Percentiles rank a stretch among this genome's conserved stretches.
Conservation (phyloP, 2,888 invertebrate genomes). For the Rhodophaea formosa region DNA sequence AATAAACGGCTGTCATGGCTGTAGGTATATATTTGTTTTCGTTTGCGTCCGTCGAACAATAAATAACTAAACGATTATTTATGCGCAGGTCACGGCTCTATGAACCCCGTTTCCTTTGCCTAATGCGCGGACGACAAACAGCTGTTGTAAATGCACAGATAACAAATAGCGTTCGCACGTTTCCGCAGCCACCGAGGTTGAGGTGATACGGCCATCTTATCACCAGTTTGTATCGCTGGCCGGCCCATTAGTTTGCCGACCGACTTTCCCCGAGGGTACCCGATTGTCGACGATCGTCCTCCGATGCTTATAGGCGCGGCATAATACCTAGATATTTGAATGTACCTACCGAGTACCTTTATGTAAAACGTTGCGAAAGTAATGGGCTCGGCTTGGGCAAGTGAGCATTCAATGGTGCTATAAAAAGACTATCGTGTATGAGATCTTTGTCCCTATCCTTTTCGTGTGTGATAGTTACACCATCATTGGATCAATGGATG, state of each 20-base stretch:
- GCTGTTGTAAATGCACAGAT: not conserved
- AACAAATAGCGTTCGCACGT: conserved; percentile 8
- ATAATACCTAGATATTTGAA: conserved; percentile 20
- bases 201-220: conserved; percentile 52
- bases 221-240: conserved; percentile 53
- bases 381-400: conserved; percentile 4
- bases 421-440: conserved; percentile 9
- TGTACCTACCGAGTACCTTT: too few species aligned
- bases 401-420: conserved; percentile 3
- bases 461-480: not conserved
- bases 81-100: not conserved
- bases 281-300: conserved; percentile 60
- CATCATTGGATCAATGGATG: not conserved
- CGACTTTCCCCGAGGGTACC: conserved; percentile 68
- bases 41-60: conserved; percentile 1
- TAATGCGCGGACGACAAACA: conserved; percentile 1
- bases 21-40: conserved; percentile 2
- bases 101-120: conserved; percentile 5
- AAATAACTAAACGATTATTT: conserved; percentile 10
- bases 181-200: conserved; percentile 1
- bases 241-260: conserved; percentile 62
- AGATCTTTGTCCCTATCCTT: not conserved
- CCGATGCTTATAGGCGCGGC: conserved; percentile 32
- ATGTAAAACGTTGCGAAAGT: conserved; percentile 14
- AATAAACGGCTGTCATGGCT: not conserved